Conservation (phyloP, 2,113 vertebrate genomes). For the Agapornis roseicollis region DNA sequence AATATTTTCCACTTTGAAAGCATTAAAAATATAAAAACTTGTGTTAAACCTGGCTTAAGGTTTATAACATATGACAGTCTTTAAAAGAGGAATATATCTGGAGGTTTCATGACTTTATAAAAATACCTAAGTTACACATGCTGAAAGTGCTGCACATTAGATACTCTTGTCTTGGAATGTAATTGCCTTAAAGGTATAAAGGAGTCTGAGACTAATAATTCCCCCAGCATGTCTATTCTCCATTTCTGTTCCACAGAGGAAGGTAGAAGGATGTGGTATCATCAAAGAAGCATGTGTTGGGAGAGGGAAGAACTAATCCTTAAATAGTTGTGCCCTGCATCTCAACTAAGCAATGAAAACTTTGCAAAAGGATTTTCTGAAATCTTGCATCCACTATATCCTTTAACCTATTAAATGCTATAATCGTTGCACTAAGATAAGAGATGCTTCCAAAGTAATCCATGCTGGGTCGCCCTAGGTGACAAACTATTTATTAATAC, state of each 20-base stretch:
- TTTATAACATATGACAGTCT: conserved; percentile 64
- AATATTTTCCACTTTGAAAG: conserved; percentile 49
- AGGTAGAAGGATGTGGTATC: conserved; percentile 69
- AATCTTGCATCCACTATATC: conserved; percentile 18
- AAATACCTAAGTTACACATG: conserved; percentile 63
- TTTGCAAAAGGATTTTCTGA: conserved; percentile 30
- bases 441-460: conserved; percentile 44
- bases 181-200: conserved; percentile 76
- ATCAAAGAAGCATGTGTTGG: conserved; percentile 70
- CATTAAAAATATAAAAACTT: conserved; percentile 26
- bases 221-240: conserved; percentile 63
- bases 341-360: conserved; percentile 63
- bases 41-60: conserved; percentile 30
- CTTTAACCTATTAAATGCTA: conserved; percentile 67
- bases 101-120: conserved; percentile 63
- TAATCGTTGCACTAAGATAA: conserved; percentile 68
- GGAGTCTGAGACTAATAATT: conserved; percentile 71
- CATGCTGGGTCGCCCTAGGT: conserved; percentile 51
- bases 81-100: conserved; percentile 69
- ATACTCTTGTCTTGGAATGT: conserved; percentile 75
- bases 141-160: conserved; percentile 68
- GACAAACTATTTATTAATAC: conserved; percentile 67
- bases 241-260: conserved; percentile 68
- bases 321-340: conserved; percentile 65
- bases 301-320: conserved; percentile 67